Conservation (phyloP, 2,797 vertebrate genomes). For the Gadopsis bispinosus region DNA sequence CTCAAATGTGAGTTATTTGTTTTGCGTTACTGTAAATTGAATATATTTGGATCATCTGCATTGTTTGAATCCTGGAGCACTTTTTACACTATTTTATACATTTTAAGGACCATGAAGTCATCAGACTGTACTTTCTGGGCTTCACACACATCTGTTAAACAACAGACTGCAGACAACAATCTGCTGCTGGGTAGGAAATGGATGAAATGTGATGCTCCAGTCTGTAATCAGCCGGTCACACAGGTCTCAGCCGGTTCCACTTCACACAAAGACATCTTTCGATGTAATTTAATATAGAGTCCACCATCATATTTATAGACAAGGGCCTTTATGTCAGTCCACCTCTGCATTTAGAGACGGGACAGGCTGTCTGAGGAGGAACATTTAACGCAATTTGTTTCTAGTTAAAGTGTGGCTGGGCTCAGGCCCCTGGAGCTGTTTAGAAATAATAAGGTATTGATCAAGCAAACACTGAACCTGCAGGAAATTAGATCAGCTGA, state of each 20-base stretch:
- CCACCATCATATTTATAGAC: constrained; percentile 51
- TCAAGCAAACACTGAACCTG: constrained; percentile 28
- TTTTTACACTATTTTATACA: not conserved
- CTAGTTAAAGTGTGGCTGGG: not conserved
- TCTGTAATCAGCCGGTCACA: constrained; percentile 4
- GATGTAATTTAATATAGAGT: constrained; percentile 57
- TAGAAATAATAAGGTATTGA: constrained; percentile 50
- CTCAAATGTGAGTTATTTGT: not conserved
- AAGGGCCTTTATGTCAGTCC: not conserved
- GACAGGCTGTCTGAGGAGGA: constrained; percentile 30
- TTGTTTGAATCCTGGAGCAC: not conserved
- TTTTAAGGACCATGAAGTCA: not conserved
- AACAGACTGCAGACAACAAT: not conserved
- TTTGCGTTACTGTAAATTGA: not conserved
- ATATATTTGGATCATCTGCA: too few relatives aligned
- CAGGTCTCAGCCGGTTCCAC: constrained; percentile 14
- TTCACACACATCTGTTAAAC: not conserved
- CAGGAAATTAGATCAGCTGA: constrained; percentile 41
- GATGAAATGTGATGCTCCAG: not conserved
- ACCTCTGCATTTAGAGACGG: constrained; percentile 35
- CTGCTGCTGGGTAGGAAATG: not conserved
- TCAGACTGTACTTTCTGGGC: not conserved
- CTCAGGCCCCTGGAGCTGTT: constrained; percentile 31
- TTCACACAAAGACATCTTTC: constrained; percentile 54
- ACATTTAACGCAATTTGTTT: constrained; percentile 55